phyloP scores from a whole-genome alignment of 2,113 vertebrate genomes.

The Ovibos moschatus region DNA sequence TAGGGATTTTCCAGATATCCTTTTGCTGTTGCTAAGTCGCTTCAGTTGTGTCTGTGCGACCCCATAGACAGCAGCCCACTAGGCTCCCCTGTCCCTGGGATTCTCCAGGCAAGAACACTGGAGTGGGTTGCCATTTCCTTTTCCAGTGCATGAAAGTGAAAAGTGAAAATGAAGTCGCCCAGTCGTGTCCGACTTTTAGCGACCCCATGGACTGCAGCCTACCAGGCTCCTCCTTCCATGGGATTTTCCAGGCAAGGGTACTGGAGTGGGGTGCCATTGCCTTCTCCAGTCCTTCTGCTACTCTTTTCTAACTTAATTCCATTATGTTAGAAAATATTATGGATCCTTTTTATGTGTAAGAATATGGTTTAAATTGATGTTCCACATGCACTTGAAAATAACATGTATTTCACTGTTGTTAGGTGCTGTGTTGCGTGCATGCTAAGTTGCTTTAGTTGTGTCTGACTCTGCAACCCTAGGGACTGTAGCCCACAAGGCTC shows the following conservation, averaged over 20 bases:
- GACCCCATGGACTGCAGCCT: no score
- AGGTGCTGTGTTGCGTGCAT: not conserved
- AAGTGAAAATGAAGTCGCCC: no score
- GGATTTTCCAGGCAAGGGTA: no score
- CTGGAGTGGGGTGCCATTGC: no score
- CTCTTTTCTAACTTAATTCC: not conserved
- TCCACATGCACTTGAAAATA: not conserved
- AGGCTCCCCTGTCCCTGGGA: no score
- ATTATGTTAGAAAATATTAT: not conserved
- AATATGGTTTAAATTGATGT: not conserved
- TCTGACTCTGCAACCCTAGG: not conserved
- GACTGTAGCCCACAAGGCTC: not conserved
- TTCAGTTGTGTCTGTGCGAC: no score
- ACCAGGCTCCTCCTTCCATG: no score
- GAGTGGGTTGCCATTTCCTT: no score
- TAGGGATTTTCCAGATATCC: not conserved
- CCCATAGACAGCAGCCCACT: no score
- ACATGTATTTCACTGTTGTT: not conserved
- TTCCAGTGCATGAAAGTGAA: no score
- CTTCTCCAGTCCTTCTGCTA: not conserved
- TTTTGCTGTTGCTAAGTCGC: not conserved
- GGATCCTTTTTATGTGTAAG: not conserved
- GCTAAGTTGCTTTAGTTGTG: not conserved
- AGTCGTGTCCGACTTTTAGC: no score
- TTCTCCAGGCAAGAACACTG: no score